These are phyloP conservation scores for Frieseomelitta varia DNA, from an alignment of 1,140 invertebrate species.

Conservation along the genomic window DNA sequence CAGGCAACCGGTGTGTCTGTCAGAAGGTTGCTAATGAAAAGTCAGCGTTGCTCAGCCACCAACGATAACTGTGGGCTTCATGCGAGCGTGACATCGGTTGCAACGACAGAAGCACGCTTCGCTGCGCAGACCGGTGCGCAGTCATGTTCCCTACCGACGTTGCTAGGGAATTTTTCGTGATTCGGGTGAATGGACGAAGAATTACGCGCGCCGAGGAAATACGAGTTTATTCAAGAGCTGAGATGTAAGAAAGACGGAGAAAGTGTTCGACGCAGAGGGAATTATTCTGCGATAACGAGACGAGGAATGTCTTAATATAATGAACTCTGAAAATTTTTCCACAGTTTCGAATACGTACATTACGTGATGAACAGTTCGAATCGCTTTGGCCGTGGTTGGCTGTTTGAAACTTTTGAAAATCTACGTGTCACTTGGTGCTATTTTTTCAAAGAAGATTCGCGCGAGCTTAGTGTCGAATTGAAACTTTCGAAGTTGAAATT, in stretches of 20 bases:
- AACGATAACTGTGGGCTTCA: slow-evolving; percentile 35
- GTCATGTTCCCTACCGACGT: slow-evolving; percentile 43
- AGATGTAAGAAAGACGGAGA: slow-evolving; percentile 13
- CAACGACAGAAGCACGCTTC: slow-evolving; percentile 60
- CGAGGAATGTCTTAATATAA: neutral
- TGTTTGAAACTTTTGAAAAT: neutral
- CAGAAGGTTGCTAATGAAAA: slow-evolving; percentile 16
- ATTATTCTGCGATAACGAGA: neutral
- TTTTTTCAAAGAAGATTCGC: neutral
- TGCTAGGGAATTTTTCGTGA: slow-evolving; percentile 76
- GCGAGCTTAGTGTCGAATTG: neutral
- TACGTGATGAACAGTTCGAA: neutral
- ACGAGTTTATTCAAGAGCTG: slow-evolving; percentile 20
- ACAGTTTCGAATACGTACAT: neutral
- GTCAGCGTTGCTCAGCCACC: neutral
- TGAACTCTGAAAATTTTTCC: too few species aligned
- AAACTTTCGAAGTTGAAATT: neutral
- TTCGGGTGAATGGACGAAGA: slow-evolving; percentile 80
- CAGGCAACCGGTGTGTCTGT: slow-evolving; percentile 13
- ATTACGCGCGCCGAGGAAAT: slow-evolving; percentile 57
- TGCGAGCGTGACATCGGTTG: slow-evolving; percentile 46
- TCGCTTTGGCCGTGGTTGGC: neutral
- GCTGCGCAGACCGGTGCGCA: slow-evolving; percentile 50
- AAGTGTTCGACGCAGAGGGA: neutral
- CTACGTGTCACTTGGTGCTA: too few species aligned